Evolutionary conservation across 2,113 vertebrate species (phyloP), one percentile per base, ranked within the genome.

Genomic region (Dicrurus megarhynchus): DNA sequence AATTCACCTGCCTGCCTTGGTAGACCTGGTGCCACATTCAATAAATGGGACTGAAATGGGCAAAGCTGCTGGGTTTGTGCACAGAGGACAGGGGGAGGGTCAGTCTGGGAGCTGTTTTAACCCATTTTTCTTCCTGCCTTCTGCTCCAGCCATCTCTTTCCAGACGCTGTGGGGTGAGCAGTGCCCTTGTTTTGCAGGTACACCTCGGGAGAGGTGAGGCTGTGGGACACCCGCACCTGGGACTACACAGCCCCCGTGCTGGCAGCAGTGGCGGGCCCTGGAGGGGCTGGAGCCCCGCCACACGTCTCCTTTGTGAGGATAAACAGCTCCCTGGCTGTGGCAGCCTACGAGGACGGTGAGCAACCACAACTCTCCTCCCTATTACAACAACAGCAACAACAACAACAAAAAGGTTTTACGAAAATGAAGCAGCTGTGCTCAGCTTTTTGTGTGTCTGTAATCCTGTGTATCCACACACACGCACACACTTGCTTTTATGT

Each of bases 181-280:
- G 16, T 55, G 42, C 27, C 59, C 78, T 95, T 97, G 55, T 96
- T 68, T 98, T 98, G 77, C 97, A 99, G 99, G 92, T 99, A 99
- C 77, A 99, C 98, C 5, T 99, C 99, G 5, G 99, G 99, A 64
- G 99, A 99, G 9, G 99, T 99, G 92, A 96, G 99, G 89, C 97
- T 99, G 96, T 99, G 99, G 99, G 99, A 99, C 93, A 99, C 99
- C 3, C 97, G 98, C 95, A 98, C 99, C 98, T 99, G 99, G 98
- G 99, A 99, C 98, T 98, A 98, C 16, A 70, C 97, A 6, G 98
- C 99, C 44, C 98, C 98, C 44, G 97, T 98, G 97, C 98, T 99
- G 96, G 98, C 98, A 92, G 75, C 98, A 1, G 96, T 97, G 87
- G 92, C 97, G 1, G 96, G 97, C 87, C 86, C 91, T 75, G 97